phyloP scores from a whole-genome alignment of 1,140 invertebrate species.

The Harpegnathos saltator region DNA sequence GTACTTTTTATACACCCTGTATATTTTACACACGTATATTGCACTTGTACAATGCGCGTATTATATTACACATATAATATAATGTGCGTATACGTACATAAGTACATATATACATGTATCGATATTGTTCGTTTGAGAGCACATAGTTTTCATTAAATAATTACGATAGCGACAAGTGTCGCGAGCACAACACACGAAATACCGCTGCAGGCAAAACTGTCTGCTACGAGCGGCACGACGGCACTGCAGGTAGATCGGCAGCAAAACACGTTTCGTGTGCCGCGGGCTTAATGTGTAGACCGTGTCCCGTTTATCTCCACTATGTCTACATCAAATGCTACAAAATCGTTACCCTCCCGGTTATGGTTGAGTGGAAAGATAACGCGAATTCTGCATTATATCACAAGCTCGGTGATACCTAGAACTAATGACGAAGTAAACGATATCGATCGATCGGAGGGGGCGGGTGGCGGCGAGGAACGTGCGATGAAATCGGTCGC shows the following conservation, averaged over 20 bases:
- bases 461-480: too few species aligned
- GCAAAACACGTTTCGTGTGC: constrained; percentile 52
- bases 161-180: constrained; percentile 12
- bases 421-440: constrained; percentile 40
- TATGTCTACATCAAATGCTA: constrained; percentile 54
- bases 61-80: too few species aligned
- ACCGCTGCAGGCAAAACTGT: constrained; percentile 22
- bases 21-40: too few species aligned
- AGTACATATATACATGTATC: not conserved
- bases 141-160: constrained; percentile 30
- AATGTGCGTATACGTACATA: not conserved
- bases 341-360: constrained; percentile 54
- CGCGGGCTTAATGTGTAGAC: constrained; percentile 52
- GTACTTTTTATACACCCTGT: too few species aligned
- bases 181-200: constrained; percentile 35
- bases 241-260: constrained; percentile 41
- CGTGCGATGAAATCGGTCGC: not conserved
- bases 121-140: not conserved
- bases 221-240: not conserved
- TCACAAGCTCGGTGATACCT: constrained; percentile 37
- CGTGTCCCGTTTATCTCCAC: constrained; percentile 50
- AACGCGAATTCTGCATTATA: constrained; percentile 57
- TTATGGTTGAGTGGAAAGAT: constrained; percentile 57
- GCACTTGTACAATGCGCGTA: too few species aligned
- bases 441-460: constrained; percentile 5